Conservation (phyloP, 2,797 vertebrate species). For the Caiman crocodilus region DNA sequence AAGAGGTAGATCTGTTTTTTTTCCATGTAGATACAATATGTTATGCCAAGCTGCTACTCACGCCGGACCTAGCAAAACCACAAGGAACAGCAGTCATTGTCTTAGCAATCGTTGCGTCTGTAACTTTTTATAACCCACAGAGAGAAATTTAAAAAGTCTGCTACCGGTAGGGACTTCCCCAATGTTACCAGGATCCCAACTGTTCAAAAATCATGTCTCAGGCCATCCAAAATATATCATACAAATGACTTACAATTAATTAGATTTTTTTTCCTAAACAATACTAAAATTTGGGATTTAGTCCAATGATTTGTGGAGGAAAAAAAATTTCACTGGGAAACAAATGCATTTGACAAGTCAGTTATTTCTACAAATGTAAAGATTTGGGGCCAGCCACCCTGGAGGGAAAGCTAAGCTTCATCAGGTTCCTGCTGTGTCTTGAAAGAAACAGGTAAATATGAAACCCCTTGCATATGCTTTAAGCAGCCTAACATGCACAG, state of each 20-base stretch:
- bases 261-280: neutral
- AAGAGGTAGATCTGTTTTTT: neutral
- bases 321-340: too few species aligned
- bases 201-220: neutral
- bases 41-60: neutral
- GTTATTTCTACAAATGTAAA: neutral
- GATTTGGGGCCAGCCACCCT: neutral
- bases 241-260: neutral
- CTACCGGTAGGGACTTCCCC: too few species aligned
- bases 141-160: too few species aligned
- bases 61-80: neutral
- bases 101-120: neutral
- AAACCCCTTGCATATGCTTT: neutral
- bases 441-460: neutral
- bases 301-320: neutral
- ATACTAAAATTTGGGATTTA: neutral
- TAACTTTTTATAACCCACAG: too few species aligned
- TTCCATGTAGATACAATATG: neutral
- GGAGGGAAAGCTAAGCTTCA: neutral
- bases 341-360: too few species aligned
- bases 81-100: neutral
- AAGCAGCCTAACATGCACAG: rapidly evolving
- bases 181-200: neutral
- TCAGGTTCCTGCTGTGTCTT: neutral
- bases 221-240: neutral